phyloP scores from a whole-genome alignment of 2,797 vertebrate species.

The Garrulus glandarius region DNA sequence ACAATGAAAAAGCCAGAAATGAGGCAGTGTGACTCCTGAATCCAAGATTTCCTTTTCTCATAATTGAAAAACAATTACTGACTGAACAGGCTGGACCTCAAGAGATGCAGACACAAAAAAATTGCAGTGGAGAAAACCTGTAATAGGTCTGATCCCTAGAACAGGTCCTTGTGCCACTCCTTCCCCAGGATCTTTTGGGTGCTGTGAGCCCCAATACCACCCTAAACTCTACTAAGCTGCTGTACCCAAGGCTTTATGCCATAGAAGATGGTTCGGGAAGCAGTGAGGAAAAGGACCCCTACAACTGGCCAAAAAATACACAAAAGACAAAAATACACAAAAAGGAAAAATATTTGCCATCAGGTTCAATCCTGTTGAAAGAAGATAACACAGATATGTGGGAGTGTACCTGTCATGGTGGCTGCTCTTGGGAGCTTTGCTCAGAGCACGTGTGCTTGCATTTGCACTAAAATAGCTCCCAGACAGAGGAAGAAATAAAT shows the following conservation, averaged over 20 bases:
- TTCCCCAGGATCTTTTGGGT: background rate
- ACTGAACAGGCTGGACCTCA: background rate
- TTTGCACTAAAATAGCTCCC: conserved; percentile 33
- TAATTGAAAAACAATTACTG: background rate
- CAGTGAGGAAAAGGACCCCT: background rate
- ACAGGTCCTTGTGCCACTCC: background rate
- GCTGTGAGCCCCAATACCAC: background rate
- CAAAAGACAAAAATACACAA: background rate
- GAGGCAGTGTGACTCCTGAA: background rate
- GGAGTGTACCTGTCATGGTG: background rate
- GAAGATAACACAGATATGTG: background rate
- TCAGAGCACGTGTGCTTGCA: background rate
- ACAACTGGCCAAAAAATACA: background rate
- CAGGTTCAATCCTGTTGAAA: background rate
- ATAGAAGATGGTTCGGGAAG: background rate
- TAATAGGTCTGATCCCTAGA: background rate
- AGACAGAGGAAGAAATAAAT: conserved; percentile 17
- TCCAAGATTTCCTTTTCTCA: background rate
- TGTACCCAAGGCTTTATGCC: background rate
- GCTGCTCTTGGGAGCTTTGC: background rate
- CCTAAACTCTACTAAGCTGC: background rate
- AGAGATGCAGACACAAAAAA: background rate
- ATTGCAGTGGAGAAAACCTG: background rate
- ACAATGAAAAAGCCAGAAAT: background rate
- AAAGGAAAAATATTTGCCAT: background rate